Evolutionary conservation across 2,797 vertebrate species (phyloP).

Genomic region (Myripristis murdjan): DNA sequence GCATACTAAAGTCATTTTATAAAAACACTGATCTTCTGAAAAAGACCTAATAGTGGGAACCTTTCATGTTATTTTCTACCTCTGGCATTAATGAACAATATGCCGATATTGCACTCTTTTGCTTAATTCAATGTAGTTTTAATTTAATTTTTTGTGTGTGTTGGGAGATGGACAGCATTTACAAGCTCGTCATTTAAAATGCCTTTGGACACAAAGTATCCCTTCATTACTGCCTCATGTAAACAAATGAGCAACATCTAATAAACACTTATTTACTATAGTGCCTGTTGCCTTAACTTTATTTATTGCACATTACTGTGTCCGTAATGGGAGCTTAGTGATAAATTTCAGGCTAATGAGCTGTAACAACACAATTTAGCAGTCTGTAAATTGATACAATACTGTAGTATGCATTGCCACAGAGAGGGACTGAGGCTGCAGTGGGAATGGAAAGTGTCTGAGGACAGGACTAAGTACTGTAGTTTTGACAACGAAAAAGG

Average conservation of each 20-base stretch:
- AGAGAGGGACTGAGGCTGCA: slow-evolving; percentile 3
- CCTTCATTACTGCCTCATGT: too few species aligned
- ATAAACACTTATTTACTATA: not conserved
- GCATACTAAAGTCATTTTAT: too few species aligned
- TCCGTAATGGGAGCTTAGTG: slow-evolving; percentile 36
- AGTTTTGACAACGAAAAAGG: slow-evolving; percentile 1
- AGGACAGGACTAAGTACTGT: not conserved
- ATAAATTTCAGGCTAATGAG: slow-evolving; percentile 39
- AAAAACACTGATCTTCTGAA: too few species aligned
- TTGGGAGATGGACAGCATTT: not conserved
- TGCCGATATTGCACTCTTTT: too few species aligned
- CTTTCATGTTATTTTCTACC: too few species aligned
- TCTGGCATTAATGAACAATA: too few species aligned
- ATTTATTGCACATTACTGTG: slow-evolving; percentile 22
- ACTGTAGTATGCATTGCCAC: slow-evolving; percentile 4
- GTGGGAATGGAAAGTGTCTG: slow-evolving; percentile 13
- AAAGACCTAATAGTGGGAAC: too few species aligned
- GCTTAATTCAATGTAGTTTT: slow-evolving; percentile 1
- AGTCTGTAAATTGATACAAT: slow-evolving; percentile 37
- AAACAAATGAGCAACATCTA: slow-evolving; percentile 3
- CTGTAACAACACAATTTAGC: slow-evolving; percentile 40
- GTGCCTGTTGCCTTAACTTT: slow-evolving; percentile 5
- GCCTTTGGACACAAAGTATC: too few species aligned
- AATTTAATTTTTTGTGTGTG: too few species aligned
- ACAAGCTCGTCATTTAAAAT: not conserved